Evolutionary conservation across 2,113 vertebrate genomes (phyloP), one percentile per base, ranked within the genome.

Genomic region (Peromyscus californicus): DNA sequence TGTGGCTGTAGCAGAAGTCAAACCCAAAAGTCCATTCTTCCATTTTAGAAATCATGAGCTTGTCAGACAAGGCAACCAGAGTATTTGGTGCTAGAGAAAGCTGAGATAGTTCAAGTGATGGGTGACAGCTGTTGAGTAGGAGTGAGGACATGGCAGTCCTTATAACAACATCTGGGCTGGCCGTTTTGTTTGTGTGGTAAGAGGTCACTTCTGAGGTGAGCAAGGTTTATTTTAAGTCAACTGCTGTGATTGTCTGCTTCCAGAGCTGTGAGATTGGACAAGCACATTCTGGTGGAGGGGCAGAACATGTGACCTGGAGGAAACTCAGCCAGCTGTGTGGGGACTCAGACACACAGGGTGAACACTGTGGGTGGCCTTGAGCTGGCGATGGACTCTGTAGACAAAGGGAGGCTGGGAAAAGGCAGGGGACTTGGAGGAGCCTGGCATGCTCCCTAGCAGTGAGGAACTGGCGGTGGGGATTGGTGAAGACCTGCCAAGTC

Each of bases 381-480:
- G 76, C 87, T 57, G 42, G 89, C 39, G 13, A 31, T 95, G 85
- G 61, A 26, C 3, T 0, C 39, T 84, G 8, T 12, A 9, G 65
- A 92, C 90, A 96, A 82, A 94, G n/a, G 59, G 16, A 80, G 83
- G 31, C 82, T 86, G 29, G 67, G 82, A 87, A 94, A 93, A 93
- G 63, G 88, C 72, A 88, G 59, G 59, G 70, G 80, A 54, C 39
- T 61, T 24, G 72, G 59, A 65, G 72, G 59, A 69, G 42, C 45
- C 87, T 96, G 94, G 75, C 93, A 17, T 31, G 22, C 24, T 93
- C 80, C 72, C 70, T 61, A 85, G 75, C 48, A 36, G 51, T 12
- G 1, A 75, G n/a, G 70, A 80, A 59, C 80, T 80, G 89, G 94
- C 85, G 42, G 69, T 26, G 69, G 45, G 80, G 36, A 78, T 70